Percentiles rank a stretch among this genome's conserved stretches.
Evolutionary conservation across 2,797 vertebrate species (phyloP).

Genomic region (Hydrolagus colliei): DNA sequence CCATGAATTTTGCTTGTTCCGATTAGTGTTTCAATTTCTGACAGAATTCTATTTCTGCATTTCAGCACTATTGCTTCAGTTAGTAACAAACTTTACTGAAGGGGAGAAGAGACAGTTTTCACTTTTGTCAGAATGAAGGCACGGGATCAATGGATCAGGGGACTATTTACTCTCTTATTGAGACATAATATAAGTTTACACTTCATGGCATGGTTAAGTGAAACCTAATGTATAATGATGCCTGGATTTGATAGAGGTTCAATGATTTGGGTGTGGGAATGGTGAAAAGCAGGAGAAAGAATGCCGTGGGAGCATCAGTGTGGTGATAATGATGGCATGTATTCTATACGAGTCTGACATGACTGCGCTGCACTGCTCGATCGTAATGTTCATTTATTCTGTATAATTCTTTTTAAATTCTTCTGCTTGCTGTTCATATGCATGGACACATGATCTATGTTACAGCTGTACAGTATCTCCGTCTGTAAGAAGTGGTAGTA

Average conservation of each 20-base stretch:
- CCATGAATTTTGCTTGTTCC: constrained; percentile 9
- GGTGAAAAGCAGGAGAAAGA: not conserved
- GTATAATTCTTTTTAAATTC: not conserved
- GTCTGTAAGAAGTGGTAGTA: not conserved
- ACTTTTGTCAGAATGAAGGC: constrained; percentile 8
- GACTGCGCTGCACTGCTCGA: constrained; percentile 12
- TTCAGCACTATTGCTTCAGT: constrained; percentile 2
- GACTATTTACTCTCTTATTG: not conserved
- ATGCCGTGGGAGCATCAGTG: constrained; percentile 7
- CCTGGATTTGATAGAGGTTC: not conserved
- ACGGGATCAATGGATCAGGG: not conserved
- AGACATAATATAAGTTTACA: not conserved
- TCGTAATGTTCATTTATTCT: constrained; percentile 17
- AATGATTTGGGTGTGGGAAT: not conserved
- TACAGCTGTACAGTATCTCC: constrained; percentile 16
- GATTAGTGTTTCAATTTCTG: constrained; percentile 4
- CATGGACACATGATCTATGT: constrained; percentile 19
- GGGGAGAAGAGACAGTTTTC: not conserved
- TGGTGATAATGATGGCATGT: constrained; percentile 27
- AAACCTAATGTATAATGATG: constrained; percentile 5
- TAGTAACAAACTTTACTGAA: constrained; percentile 1
- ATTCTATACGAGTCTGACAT: constrained; percentile 26
- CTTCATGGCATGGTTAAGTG: constrained; percentile 8
- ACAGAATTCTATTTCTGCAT: not conserved
- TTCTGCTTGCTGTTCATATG: not conserved